A percentile compares a stretch with the other conserved stretches of the same genome.
phyloP scores from a whole-genome alignment of 1,140 invertebrate species.

The Lamellibrachia luymesi region DNA sequence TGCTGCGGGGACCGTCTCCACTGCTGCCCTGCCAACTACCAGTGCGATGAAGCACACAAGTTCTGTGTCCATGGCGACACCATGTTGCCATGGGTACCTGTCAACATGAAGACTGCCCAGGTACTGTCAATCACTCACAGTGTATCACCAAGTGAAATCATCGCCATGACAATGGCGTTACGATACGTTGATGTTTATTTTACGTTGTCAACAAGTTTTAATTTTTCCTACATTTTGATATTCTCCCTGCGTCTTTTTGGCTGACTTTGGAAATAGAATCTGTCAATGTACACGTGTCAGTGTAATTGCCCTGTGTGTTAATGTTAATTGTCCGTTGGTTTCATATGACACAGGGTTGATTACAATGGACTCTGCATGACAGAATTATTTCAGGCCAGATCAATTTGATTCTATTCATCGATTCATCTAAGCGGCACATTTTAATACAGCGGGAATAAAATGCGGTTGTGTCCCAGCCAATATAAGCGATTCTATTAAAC shows the following conservation, averaged over 20 bases:
- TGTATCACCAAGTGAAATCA: neutral
- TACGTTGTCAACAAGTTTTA: neutral
- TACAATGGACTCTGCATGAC: neutral
- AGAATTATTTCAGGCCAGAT: too few species aligned
- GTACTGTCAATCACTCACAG: neutral
- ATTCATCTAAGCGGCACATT: too few species aligned
- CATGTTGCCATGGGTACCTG: constrained; percentile 6
- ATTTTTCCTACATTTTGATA: neutral
- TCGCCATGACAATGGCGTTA: neutral
- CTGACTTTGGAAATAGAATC: neutral
- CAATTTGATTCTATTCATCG: too few species aligned
- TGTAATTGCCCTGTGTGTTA: neutral
- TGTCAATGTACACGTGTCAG: neutral
- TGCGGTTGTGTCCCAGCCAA: too few species aligned
- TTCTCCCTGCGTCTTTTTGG: neutral
- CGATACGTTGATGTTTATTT: neutral
- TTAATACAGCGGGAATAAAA: too few species aligned
- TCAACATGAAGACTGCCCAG: neutral
- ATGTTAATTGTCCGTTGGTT: neutral
- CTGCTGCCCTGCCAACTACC: constrained; percentile 1
- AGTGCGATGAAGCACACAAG: constrained; percentile 18
- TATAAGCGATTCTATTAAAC: too few species aligned
- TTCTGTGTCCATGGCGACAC: constrained; percentile 17
- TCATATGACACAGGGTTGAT: neutral
- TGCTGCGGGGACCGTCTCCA: neutral